These are phyloP conservation scores for Rhinolophus sinicus DNA, from an alignment of 2,113 vertebrate genomes.

Conservation along the genomic window DNA sequence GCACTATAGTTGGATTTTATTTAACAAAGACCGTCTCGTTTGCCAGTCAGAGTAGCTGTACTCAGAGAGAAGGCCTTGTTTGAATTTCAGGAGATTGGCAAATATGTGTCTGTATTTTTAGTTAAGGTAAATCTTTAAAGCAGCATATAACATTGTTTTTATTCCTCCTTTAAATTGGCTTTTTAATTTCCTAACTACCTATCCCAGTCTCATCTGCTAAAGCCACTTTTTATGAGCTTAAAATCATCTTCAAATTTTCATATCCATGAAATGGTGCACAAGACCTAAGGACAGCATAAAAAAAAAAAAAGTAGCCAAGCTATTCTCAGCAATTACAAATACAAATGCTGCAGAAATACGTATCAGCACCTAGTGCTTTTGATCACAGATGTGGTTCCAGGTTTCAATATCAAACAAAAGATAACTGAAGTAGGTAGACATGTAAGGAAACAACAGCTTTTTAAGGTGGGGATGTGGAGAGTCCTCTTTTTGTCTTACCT, in stretches of 20 bases:
- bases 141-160: not conserved
- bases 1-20: not conserved
- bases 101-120: not conserved
- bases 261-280: not conserved
- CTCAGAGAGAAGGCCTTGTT: not conserved
- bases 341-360: not conserved
- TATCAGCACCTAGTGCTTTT: not conserved
- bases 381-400: not conserved
- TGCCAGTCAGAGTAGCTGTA: not conserved
- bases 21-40: not conserved
- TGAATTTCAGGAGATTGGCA: not conserved
- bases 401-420: not conserved
- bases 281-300: not conserved
- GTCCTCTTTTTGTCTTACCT: not conserved
- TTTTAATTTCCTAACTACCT: not conserved
- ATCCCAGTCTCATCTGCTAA: not conserved
- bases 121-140: not conserved
- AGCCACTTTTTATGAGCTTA: not conserved
- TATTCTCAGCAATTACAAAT: not conserved
- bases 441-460: not conserved
- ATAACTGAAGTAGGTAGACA: not conserved
- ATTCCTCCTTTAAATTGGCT: not conserved
- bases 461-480: not conserved
- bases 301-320: not conserved
- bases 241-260: slow-evolving; percentile 16